Percentiles rank a stretch among this genome's conserved stretches.
Conservation (phyloP, 2,888 invertebrate genomes). For the Acheta domesticus region DNA sequence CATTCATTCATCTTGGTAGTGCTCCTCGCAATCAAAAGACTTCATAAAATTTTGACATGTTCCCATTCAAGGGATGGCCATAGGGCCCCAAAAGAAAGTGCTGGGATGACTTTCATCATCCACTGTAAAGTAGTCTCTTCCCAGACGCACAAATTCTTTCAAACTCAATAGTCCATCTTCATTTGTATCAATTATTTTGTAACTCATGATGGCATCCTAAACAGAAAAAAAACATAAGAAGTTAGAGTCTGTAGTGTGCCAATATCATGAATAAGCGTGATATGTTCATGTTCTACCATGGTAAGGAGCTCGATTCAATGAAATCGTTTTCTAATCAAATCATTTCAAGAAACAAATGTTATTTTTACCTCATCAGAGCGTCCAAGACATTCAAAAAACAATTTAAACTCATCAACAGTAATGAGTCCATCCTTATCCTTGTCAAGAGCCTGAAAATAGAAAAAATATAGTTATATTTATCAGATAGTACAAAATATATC, state of each 20-base stretch:
- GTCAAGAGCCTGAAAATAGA: constrained; percentile 67
- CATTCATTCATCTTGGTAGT: too few relatives aligned
- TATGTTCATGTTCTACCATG: too few relatives aligned
- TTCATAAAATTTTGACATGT: not conserved
- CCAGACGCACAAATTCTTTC: constrained; percentile 76
- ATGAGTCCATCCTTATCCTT: constrained; percentile 75
- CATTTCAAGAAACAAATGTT: too few relatives aligned
- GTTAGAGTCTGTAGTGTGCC: not conserved
- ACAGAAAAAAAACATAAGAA: constrained; percentile 31
- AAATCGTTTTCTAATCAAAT: too few relatives aligned
- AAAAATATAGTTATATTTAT: not conserved
- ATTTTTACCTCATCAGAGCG: constrained; percentile 60
- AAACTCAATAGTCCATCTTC: constrained; percentile 71
- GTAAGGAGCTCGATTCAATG: too few relatives aligned
- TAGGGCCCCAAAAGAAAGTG: constrained; percentile 83
- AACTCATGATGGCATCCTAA: constrained; percentile 68
- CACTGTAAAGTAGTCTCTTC: constrained; percentile 74
- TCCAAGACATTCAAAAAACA: constrained; percentile 78
- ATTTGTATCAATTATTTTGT: constrained; percentile 74
- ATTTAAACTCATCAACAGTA: constrained; percentile 74
- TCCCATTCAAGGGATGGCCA: constrained; percentile 42
- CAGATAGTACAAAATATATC: not conserved
- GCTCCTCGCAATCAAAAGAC: too few relatives aligned
- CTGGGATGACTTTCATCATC: constrained; percentile 73
- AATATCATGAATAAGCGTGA: too few relatives aligned